phyloP scores from a whole-genome alignment of 2,113 vertebrate genomes.

The Tyto alba region DNA sequence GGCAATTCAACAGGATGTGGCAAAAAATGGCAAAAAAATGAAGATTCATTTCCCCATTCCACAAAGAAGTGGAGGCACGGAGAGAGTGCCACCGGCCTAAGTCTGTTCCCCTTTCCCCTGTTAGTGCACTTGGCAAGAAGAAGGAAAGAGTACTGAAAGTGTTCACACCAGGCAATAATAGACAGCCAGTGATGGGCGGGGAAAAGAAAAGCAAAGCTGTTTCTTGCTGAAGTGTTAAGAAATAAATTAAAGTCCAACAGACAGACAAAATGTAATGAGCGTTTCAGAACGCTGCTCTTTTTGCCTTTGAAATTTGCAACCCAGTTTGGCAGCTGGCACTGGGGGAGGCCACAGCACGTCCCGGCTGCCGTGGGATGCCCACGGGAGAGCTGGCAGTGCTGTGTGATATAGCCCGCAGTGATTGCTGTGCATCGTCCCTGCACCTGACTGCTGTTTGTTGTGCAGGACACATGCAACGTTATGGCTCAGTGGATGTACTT shows the following conservation, averaged over 20 bases:
- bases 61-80: not conserved
- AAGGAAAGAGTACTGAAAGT: not conserved
- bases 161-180: not conserved
- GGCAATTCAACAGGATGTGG: not conserved
- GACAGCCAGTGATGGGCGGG: not conserved
- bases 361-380: fast-evolving
- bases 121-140: not conserved
- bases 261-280: not conserved
- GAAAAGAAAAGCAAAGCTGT: constrained; percentile 19
- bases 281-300: not conserved
- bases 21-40: not conserved
- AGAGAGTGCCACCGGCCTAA: not conserved
- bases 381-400: fast-evolving
- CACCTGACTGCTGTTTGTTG: not conserved
- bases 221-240: not conserved
- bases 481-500: not conserved
- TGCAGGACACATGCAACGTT: not conserved
- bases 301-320: not conserved
- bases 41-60: not conserved
- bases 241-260: not conserved
- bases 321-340: not conserved
- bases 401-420: not conserved
- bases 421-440: not conserved
- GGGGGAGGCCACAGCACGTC: not conserved
- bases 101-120: not conserved